Evolutionary conservation across 2,797 vertebrate genomes (phyloP), one percentile per base, ranked within the genome.

Genomic region (Ataeniobius toweri): DNA sequence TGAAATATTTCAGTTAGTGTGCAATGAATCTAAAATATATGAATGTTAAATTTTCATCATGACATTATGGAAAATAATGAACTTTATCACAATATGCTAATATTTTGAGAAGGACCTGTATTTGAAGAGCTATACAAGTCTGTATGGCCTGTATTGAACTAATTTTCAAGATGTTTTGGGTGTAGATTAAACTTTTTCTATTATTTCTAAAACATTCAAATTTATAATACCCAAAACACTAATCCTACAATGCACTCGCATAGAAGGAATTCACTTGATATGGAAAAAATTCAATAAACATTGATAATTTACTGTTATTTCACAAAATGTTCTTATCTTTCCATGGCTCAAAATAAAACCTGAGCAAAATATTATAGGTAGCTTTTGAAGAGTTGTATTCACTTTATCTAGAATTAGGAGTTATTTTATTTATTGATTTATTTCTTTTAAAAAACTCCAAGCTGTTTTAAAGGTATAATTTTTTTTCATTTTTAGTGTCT

Each of bases 401-500:
- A 10, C 31, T 39, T 14, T 9, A 51, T 39, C 46, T 20, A 12
- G n/a, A 26, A 46, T 7, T 13, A 4, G 53, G 24, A 69, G 2
- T 26, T 1, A 12, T 26, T 46, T 69, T 48, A 14, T 26, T 69
- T 48, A 26, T 56, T 44, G 41, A 39, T 56, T 46, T 36, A 3
- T 6, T 73, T 44, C 51, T 24, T 20, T 20, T 2, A 72, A 39
- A 55, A 41, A 24, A 12, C 22, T 56, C 3, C 2, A 55, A 8
- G 14, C 51, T 41, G 22, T 39, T n/a, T 65, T 39, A 12, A 46
- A 14, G 44, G n/a, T n/a, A 69, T 2, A 69, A 69, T 24, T 9
- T 36, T 55, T 86, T 50, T 69, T 7, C 53, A 78, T 36, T 74
- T 73, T 55, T 53, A 72, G 75, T 31, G n/a, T 58, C 26, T 73